Evolutionary conservation across 2,797 vertebrate species (phyloP).

Genomic region (Chlorospingus flavigularis): DNA sequence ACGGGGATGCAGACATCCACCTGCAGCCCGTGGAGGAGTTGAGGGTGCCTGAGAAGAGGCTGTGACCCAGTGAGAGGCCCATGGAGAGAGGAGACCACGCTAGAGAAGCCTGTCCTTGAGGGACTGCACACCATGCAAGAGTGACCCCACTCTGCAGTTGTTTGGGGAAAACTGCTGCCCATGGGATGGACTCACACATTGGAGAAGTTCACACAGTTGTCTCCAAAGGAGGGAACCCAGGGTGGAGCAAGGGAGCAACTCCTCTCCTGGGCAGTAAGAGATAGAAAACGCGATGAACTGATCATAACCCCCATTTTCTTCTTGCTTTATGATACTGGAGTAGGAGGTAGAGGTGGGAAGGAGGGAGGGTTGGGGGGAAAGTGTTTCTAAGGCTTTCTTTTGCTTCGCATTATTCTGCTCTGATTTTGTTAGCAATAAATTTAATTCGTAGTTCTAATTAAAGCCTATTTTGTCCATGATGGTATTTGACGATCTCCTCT

Average conservation of each 20-base stretch:
- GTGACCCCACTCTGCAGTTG: accelerated
- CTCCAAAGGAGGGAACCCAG: not conserved
- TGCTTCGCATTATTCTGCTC: not conserved
- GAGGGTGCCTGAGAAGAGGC: not conserved
- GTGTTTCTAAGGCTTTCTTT: not conserved
- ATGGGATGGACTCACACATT: not conserved
- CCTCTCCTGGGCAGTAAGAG: not conserved
- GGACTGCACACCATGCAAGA: no score
- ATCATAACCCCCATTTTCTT: not conserved
- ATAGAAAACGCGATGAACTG: not conserved
- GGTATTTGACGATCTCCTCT: not conserved
- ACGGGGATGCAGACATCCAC: not conserved
- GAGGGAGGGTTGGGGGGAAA: not conserved
- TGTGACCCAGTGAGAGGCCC: no score
- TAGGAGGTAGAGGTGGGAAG: not conserved
- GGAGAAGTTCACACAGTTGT: not conserved
- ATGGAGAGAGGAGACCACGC: not conserved
- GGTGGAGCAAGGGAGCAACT: not conserved
- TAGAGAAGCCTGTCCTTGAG: not conserved
- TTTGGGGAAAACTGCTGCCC: no score
- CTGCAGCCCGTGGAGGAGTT: not conserved
- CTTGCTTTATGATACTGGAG: not conserved
- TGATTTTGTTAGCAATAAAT: not conserved
- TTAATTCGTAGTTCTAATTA: not conserved
- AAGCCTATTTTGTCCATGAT: not conserved